Evolutionary conservation across 2,888 invertebrate genomes (phyloP).

Genomic region (Endomychus coccineus): DNA sequence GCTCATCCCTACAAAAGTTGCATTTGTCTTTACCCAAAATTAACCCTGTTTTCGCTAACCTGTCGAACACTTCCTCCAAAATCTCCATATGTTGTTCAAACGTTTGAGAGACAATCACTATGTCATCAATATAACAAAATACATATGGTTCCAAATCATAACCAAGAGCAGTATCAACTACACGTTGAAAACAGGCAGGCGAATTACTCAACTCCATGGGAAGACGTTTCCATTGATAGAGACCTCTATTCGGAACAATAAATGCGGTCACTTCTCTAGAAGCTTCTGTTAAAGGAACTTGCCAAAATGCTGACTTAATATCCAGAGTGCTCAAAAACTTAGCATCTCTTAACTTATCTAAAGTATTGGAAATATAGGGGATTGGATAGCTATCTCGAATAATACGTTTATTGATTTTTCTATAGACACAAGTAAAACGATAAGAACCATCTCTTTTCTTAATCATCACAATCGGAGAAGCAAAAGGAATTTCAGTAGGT

Average conservation of each 20-base stretch:
- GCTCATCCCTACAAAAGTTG: conserved; percentile 18
- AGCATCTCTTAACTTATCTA: conserved; percentile 20
- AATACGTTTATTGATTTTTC: too few species aligned
- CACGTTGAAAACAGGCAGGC: conserved; percentile 25
- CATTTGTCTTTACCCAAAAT: conserved; percentile 26
- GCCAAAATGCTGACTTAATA: conserved; percentile 21
- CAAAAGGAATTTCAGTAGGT: conserved; percentile 1
- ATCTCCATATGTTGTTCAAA: conserved; percentile 4
- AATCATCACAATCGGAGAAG: conserved; percentile 5
- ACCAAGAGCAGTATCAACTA: conserved; percentile 25
- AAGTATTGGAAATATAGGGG: conserved; percentile 16
- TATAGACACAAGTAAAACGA: too few species aligned
- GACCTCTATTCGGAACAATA: conserved; percentile 21
- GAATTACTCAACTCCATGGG: conserved; percentile 29
- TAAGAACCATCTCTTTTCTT: conserved; percentile 1
- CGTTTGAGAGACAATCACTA: conserved; percentile 14
- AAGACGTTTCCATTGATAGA: conserved; percentile 23
- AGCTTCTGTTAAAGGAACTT: conserved; percentile 12
- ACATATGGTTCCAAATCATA: conserved; percentile 23
- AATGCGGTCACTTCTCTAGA: conserved; percentile 19
- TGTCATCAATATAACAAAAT: conserved; percentile 16
- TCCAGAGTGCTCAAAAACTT: conserved; percentile 18
- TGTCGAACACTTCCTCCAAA: conserved; percentile 9
- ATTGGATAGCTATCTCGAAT: conserved; percentile 23
- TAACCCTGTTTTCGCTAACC: conserved; percentile 7